These are phyloP conservation scores for Cepaea nemoralis DNA, from an alignment of 1,140 invertebrate species.

Conservation along the genomic window DNA sequence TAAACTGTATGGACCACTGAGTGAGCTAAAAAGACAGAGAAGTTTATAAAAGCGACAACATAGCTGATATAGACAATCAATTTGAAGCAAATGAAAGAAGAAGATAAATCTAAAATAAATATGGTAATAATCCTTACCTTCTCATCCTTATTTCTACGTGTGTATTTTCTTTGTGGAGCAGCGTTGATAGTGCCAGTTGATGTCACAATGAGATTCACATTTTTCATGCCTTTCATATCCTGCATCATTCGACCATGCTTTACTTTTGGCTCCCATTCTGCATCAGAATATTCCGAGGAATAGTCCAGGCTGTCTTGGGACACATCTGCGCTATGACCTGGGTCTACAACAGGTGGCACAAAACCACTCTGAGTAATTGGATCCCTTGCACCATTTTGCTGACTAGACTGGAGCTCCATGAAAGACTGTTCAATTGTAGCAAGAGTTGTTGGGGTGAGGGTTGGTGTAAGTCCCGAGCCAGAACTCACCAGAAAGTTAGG, in stretches of 20 bases:
- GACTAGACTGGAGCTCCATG: conserved; percentile 77
- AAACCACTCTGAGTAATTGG: conserved; percentile 90
- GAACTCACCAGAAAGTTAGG: conserved; percentile 76
- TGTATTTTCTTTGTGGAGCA: conserved; percentile 52
- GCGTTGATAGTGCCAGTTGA: conserved; percentile 39
- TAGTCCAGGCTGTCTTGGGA: conserved; percentile 56
- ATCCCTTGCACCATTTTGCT: conserved; percentile 66
- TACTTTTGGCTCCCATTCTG: conserved; percentile 53
- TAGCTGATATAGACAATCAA: too few relatives aligned
- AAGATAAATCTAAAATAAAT: too few relatives aligned
- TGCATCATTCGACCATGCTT: conserved; percentile 43
- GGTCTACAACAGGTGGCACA: conserved; percentile 82
- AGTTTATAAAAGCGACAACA: too few relatives aligned
- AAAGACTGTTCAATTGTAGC: conserved; percentile 88
- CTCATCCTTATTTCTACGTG: conserved; percentile 54
- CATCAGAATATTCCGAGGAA: conserved; percentile 48
- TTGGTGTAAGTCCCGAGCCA: conserved; percentile 87
- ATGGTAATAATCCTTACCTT: conserved; percentile 60
- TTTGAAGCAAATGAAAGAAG: too few relatives aligned
- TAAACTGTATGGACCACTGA: too few relatives aligned
- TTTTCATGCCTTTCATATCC: neutral
- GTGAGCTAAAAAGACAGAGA: too few relatives aligned
- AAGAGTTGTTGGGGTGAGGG: conserved; percentile 92
- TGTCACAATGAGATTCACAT: conserved; percentile 36
- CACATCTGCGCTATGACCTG: conserved; percentile 63